Base-by-base conservation (phyloP, 2,888 invertebrate species). In the Tortrix viridana region DNA sequence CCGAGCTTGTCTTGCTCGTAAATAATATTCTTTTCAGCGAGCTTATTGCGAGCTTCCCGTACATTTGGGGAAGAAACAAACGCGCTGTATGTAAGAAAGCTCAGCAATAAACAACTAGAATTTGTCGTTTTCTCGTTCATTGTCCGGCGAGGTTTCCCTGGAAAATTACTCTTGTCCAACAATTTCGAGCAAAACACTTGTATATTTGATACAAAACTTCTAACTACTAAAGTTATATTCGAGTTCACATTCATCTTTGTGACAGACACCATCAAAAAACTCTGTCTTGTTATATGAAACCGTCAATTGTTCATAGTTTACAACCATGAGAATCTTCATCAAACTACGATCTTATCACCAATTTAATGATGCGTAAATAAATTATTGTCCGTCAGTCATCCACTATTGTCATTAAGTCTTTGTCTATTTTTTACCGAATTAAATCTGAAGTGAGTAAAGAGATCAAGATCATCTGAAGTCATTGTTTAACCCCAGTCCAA, bases 11-110 rank as follows among this genome's bases (percentile, higher is more conserved):
- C 71, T 76, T 69, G 73, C 75, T 84, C 90, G 89, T 91, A 91
- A 91, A 91, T 89, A 86, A 91, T 89, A 88, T 86, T 88, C 89
- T 89, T 89, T 89, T 85, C 85, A 86, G 74, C 75, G 73, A 85
- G 79, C 86, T 83, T 88, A 88, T 88, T 88, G 85, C 86, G 71
- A 22, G 57, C 79, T 82, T 77, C 75, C 74, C 76, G 69, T 77
- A 54, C 47, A 53, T 63, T 63, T 47, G 74, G 77, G 80, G 80
- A 83, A 82, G 82, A 85, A 89, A 88, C 85, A 84, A 86, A 85
- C 82, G 84, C 77, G 74, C 69, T 67, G 72, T 71, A 74, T 77
- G 75, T 76, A 77, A 82, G 82, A 79, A 82, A 76, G 75, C 78
- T 73, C 71, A 70, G 75, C 73, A 47, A 75, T 74, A 80, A 80